Evolutionary conservation across 92 coral and sea anemone genomes (phyloP).

Genomic region (Parazoanthus atlanticus): DNA sequence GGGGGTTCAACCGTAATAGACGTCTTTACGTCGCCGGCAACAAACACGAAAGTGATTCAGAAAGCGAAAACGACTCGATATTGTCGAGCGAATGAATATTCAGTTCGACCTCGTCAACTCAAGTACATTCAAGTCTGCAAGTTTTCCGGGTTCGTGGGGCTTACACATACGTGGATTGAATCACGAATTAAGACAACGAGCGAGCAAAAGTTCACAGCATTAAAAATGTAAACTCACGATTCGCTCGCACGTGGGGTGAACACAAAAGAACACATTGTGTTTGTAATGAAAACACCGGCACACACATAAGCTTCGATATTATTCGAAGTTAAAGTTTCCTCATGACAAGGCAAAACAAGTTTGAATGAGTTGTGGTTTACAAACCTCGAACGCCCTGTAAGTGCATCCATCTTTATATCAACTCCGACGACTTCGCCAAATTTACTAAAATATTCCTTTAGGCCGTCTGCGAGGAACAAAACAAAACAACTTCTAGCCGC

Average conservation of each 20-base stretch:
- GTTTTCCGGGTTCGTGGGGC: constrained; percentile 42
- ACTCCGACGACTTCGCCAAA: constrained; percentile 95
- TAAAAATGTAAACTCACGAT: constrained; percentile 77
- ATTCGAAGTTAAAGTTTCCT: constrained; percentile 55
- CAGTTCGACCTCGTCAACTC: constrained; percentile 4
- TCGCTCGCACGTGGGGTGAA: constrained; percentile 54
- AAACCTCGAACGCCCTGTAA: constrained; percentile 94
- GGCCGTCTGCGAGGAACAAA: constrained; percentile 64
- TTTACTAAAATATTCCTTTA: constrained; percentile 81
- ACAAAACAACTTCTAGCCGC: constrained; percentile 22
- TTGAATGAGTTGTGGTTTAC: constrained; percentile 31
- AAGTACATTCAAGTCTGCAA: constrained; percentile 35
- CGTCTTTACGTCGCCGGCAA: constrained; percentile 9
- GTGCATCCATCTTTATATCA: constrained; percentile 89
- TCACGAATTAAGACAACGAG: constrained; percentile 12
- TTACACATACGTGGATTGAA: constrained; percentile 3
- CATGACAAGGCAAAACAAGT: constrained; percentile 42
- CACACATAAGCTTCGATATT: constrained; percentile 53
- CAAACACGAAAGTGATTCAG: constrained; percentile 36
- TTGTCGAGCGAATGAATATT: constrained; percentile 21
- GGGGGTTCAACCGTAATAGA: constrained; percentile 43
- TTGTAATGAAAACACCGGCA: constrained; percentile 62
- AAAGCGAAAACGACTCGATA: constrained; percentile 26
- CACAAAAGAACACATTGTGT: constrained; percentile 69
- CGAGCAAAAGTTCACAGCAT: constrained; percentile 50